Conservation (phyloP, 2,797 vertebrate species). For the Acestrorhynchus altus region DNA sequence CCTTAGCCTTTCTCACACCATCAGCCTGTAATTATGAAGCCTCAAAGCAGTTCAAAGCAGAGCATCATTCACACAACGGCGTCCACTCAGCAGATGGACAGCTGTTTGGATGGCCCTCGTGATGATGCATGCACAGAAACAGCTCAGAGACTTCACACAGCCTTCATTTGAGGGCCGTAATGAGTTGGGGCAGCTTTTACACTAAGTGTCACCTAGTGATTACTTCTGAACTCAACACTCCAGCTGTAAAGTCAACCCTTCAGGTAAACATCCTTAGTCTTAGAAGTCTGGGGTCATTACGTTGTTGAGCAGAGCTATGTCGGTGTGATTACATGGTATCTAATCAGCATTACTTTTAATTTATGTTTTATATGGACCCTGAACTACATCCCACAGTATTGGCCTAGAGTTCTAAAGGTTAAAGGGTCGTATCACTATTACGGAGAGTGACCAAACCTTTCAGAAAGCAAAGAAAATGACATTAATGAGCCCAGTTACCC, state of each 20-base stretch:
- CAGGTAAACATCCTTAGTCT: background rate
- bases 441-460: background rate
- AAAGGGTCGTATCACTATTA: too few relatives aligned
- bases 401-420: too few relatives aligned
- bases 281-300: background rate
- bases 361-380: too few relatives aligned
- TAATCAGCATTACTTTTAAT: too few relatives aligned
- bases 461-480: background rate
- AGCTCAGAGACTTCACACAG: slow-evolving; percentile 54
- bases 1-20: slow-evolving; percentile 57
- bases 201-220: slow-evolving; percentile 2
- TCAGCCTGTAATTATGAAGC: slow-evolving; percentile 78
- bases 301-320: too few relatives aligned
- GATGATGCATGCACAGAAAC: slow-evolving; percentile 29
- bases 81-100: slow-evolving; percentile 55
- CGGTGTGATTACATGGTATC: too few relatives aligned
- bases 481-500: background rate
- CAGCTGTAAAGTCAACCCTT: background rate
- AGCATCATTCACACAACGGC: slow-evolving; percentile 49
- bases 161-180: slow-evolving; percentile 47
- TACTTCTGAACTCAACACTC: background rate
- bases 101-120: slow-evolving; percentile 65
- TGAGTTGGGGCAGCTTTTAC: background rate
- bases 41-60: slow-evolving; percentile 71
- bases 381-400: too few relatives aligned